These are phyloP conservation scores for Aphrocallistes beatrix DNA, from an alignment of 37 sponge, comb jelly and placozoan genomes.

Conservation along the genomic window DNA sequence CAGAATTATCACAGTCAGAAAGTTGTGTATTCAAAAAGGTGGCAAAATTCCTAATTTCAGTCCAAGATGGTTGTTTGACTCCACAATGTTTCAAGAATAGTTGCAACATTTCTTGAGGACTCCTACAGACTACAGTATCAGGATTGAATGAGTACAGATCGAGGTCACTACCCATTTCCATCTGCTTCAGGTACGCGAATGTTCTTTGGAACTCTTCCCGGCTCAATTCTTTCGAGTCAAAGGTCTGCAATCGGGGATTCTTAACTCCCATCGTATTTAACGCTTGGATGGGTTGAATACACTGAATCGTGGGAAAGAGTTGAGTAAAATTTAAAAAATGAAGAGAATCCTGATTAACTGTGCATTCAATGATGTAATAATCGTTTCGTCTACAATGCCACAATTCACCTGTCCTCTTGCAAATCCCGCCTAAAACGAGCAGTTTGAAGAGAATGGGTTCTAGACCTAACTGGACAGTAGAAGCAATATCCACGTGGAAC, in stretches of 20 bases:
- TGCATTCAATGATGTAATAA: not conserved
- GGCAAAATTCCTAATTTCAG: slow-evolving; percentile 68
- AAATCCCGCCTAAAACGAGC: not conserved
- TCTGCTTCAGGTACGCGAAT: slow-evolving; percentile 42
- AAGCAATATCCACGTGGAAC: not conserved
- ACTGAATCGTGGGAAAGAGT: not conserved
- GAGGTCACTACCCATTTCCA: slow-evolving; percentile 11
- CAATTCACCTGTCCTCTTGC: not conserved
- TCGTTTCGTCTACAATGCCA: not conserved
- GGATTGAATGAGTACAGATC: slow-evolving; percentile 35
- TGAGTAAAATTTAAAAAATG: not conserved
- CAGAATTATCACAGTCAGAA: slow-evolving; percentile 50
- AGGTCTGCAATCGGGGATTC: not conserved
- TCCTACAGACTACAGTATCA: not conserved
- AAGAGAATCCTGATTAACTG: not conserved
- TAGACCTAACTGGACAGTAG: not conserved
- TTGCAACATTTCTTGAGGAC: not conserved
- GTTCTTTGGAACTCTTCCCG: slow-evolving; percentile 45
- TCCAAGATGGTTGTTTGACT: slow-evolving; percentile 65
- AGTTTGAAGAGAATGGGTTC: slow-evolving; percentile 4
- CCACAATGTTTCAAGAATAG: slow-evolving; percentile 35
- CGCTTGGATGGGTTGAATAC: not conserved
- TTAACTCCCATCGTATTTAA: not conserved
- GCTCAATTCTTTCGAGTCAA: slow-evolving; percentile 41
- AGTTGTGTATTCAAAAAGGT: slow-evolving; percentile 66